phyloP scores from a whole-genome alignment of 2,797 vertebrate genomes.

The Bovichtus variegatus region DNA sequence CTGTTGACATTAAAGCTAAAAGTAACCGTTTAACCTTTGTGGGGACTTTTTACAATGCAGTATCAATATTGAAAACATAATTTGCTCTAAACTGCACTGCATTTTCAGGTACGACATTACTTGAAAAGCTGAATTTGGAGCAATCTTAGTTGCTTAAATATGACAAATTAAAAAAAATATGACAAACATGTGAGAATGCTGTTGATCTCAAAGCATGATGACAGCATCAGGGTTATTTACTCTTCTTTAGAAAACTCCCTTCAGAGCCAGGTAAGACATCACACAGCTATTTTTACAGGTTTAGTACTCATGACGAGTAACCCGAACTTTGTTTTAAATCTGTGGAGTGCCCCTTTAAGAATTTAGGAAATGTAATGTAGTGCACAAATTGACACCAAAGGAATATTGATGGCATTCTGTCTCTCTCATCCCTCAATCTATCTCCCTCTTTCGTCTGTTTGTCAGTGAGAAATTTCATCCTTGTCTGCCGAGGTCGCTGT shows the following conservation, averaged over 20 bases:
- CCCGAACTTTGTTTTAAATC: background rate
- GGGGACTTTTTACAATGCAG: background rate
- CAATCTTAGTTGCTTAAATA: no score
- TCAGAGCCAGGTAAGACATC: background rate
- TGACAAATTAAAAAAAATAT: no score
- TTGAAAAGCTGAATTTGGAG: background rate
- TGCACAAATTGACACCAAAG: constrained; percentile 11
- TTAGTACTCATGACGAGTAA: background rate
- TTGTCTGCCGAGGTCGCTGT: constrained; percentile 44
- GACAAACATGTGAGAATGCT: no score
- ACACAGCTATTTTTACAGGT: background rate
- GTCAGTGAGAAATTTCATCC: constrained; percentile 64
- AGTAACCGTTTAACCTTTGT: background rate
- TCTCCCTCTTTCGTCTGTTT: constrained; percentile 40
- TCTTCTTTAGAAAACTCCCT: background rate
- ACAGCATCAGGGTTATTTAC: background rate
- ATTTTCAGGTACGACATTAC: background rate
- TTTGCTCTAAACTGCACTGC: background rate
- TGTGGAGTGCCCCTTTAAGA: background rate
- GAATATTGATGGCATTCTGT: background rate
- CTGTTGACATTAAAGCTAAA: constrained; percentile 24
- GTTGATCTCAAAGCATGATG: background rate
- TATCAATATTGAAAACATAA: background rate
- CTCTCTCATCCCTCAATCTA: constrained; percentile 31
- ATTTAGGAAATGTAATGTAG: background rate